These are phyloP conservation scores for Charina bottae DNA, from an alignment of 2,113 vertebrate species.

Conservation along the genomic window DNA sequence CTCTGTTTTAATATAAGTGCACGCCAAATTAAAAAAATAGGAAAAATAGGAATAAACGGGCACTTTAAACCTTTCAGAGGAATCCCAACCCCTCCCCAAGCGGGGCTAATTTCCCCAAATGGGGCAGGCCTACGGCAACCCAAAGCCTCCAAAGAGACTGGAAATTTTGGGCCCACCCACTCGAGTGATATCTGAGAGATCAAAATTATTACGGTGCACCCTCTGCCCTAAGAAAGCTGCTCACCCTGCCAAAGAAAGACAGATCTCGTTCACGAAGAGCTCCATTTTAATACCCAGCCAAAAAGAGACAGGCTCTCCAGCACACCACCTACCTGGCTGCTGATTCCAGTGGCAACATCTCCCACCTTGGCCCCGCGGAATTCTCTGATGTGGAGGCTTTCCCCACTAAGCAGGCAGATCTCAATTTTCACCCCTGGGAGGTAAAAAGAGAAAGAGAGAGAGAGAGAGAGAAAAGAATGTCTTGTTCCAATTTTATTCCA, in stretches of 20 bases:
- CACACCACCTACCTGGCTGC: slow-evolving; percentile 86
- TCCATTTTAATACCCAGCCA: not conserved
- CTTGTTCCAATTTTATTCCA: not conserved
- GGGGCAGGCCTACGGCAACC: not conserved
- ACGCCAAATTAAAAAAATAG: not conserved
- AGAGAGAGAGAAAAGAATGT: not conserved
- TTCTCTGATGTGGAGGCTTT: slow-evolving; percentile 88
- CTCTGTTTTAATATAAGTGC: not conserved
- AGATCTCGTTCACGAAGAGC: not conserved
- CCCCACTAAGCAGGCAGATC: slow-evolving; percentile 85
- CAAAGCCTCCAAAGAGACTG: not conserved
- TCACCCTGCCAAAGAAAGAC: not conserved
- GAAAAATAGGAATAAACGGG: not conserved
- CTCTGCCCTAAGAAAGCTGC: not conserved
- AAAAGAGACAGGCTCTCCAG: not conserved
- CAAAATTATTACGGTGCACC: not conserved
- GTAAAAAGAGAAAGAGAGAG: not conserved
- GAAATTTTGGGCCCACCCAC: not conserved
- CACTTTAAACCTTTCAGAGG: not conserved
- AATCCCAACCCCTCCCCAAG: not conserved
- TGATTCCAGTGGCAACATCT: slow-evolving; percentile 94
- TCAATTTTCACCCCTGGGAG: slow-evolving; percentile 89
- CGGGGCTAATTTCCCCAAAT: not conserved
- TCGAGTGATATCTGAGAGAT: not conserved
- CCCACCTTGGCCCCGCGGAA: slow-evolving; percentile 89